A percentile compares a stretch with the other conserved stretches of the same genome.
Evolutionary conservation across 2,797 vertebrate genomes (phyloP).

Genomic region (Sternotherus odoratus): DNA sequence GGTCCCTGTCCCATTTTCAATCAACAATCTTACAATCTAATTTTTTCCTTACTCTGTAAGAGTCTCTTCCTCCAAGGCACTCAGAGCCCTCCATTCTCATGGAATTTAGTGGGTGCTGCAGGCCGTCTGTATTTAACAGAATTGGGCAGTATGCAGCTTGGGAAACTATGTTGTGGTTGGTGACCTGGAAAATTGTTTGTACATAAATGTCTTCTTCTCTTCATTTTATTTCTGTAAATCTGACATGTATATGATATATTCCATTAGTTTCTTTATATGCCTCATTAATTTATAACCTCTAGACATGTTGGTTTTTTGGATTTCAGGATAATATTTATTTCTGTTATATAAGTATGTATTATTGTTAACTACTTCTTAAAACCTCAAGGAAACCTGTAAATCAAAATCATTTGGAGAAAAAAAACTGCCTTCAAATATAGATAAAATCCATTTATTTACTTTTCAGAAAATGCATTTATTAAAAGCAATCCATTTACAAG

Average conservation of each 20-base stretch:
- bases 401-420: slow-evolving; percentile 1
- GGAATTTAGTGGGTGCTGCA: rapidly evolving
- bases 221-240: background rate
- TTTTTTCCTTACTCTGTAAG: background rate
- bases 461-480: background rate
- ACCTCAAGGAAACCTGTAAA: background rate
- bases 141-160: background rate
- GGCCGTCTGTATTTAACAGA: background rate
- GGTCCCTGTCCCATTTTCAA: background rate
- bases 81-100: background rate
- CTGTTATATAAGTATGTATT: background rate
- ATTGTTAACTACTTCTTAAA: background rate
- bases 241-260: slow-evolving; percentile 4
- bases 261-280: background rate
- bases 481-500: background rate
- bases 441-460: background rate
- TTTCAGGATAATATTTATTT: background rate
- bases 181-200: rapidly evolving
- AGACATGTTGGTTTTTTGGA: background rate
- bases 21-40: background rate
- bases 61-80: background rate
- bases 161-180: background rate
- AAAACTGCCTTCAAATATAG: background rate
- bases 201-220: background rate
- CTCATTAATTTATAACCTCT: slow-evolving; percentile 23